A percentile compares a stretch with the other conserved stretches of the same genome.
Evolutionary conservation across 2,797 vertebrate genomes (phyloP).

Genomic region (Simalia tracyae): DNA sequence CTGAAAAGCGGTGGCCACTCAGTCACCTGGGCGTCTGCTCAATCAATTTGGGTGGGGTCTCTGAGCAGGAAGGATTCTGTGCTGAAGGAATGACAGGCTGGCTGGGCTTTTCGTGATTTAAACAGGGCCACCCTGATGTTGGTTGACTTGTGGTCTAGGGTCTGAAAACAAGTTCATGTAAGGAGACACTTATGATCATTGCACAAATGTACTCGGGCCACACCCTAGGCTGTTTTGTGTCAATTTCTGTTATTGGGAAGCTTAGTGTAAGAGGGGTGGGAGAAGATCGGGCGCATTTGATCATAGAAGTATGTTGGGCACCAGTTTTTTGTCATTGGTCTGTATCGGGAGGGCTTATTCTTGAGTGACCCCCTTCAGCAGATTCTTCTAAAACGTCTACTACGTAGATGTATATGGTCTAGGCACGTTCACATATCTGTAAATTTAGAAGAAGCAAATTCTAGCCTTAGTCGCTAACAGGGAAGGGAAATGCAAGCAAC

Average conservation of each 20-base stretch:
- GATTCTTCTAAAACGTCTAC: not conserved
- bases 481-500: not conserved
- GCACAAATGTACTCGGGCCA: not conserved
- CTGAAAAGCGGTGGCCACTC: not conserved
- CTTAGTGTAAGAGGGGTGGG: not conserved
- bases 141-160: not conserved
- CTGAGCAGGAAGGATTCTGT: not conserved
- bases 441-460: not conserved
- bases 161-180: no score
- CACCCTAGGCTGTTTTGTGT: not conserved
- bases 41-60: not conserved
- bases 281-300: not conserved
- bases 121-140: not conserved
- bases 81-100: not conserved
- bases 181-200: not conserved
- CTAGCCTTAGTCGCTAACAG: not conserved
- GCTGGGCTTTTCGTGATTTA: not conserved
- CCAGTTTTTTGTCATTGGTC: not conserved
- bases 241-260: not conserved
- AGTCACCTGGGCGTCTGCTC: not conserved
- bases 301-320: not conserved
- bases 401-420: not conserved
- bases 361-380: not conserved
- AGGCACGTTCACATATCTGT: not conserved
- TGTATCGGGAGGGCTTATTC: not conserved